These are phyloP conservation scores for Muntiacus muntjak DNA, from an alignment of 2,113 vertebrate species.

Conservation along the genomic window DNA sequence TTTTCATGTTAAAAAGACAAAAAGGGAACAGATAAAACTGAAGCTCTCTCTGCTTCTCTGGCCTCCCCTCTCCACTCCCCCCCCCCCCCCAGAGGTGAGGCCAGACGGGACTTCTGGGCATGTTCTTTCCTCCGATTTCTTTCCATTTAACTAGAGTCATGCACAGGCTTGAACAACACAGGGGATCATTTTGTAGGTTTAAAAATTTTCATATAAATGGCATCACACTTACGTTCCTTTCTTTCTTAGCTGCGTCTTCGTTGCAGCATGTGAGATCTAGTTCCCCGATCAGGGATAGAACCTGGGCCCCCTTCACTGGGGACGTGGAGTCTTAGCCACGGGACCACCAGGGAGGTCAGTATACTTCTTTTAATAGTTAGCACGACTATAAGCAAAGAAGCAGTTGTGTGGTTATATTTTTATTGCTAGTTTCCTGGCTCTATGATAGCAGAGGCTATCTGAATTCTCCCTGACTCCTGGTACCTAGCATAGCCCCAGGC, in stretches of 20 bases:
- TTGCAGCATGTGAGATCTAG: background rate
- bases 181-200: rapidly evolving
- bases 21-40: rapidly evolving
- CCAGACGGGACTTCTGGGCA: rapidly evolving
- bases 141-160: background rate
- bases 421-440: background rate
- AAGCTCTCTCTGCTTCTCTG: background rate
- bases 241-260: background rate
- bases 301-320: background rate
- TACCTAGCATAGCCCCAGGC: background rate
- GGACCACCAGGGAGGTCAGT: background rate
- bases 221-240: background rate
- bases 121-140: rapidly evolving
- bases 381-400: background rate
- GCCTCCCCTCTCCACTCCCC: background rate
- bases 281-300: background rate
- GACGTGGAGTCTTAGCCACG: background rate
- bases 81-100: background rate
- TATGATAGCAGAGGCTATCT: background rate
- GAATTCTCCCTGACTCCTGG: background rate
- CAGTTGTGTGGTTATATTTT: background rate
- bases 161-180: rapidly evolving
- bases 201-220: background rate
- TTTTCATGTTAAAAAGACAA: background rate
- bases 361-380: background rate